phyloP scores from a whole-genome alignment of 2,888 invertebrate species.

The Hydrotaea diabolus region DNA sequence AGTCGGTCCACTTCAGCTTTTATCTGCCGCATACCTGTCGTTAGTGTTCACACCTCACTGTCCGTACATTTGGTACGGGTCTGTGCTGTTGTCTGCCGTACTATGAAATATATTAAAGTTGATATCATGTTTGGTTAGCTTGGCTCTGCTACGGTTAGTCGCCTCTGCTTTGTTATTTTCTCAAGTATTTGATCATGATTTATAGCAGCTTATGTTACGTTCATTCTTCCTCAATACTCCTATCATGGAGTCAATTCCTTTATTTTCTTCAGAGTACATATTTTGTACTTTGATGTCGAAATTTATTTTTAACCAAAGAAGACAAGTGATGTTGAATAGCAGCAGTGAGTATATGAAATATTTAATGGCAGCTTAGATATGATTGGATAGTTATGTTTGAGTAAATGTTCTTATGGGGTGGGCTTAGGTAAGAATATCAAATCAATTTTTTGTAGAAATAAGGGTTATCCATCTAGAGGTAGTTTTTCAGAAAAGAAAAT shows the following conservation, averaged over 20 bases:
- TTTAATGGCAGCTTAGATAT: too few species aligned
- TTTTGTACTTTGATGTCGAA: constrained; percentile 32
- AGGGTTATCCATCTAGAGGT: too few species aligned
- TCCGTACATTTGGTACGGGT: not conserved
- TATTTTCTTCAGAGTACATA: not conserved
- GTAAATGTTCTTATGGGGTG: too few species aligned
- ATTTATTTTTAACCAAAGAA: constrained; percentile 27
- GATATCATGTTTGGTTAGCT: constrained; percentile 57
- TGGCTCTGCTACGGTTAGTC: constrained; percentile 45
- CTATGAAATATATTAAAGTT: constrained; percentile 48
- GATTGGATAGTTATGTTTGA: too few species aligned
- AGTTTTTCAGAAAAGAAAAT: too few species aligned
- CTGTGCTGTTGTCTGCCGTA: constrained; percentile 11
- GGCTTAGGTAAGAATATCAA: too few species aligned
- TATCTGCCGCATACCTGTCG: too few species aligned
- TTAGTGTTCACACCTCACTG: too few species aligned
- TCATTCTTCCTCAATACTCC: constrained; percentile 35
- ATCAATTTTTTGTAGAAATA: too few species aligned
- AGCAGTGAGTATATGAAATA: too few species aligned
- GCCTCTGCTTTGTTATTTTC: constrained; percentile 11
- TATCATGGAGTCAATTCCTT: not conserved
- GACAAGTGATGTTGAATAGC: not conserved
- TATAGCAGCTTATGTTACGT: constrained; percentile 61
- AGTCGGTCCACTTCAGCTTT: too few species aligned
- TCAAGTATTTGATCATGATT: constrained; percentile 61